A percentile compares a stretch with the other conserved stretches of the same genome.
These are phyloP conservation scores for Enteromius trimaculatus DNA, from an alignment of 2,797 vertebrate genomes.

Conservation along the genomic window DNA sequence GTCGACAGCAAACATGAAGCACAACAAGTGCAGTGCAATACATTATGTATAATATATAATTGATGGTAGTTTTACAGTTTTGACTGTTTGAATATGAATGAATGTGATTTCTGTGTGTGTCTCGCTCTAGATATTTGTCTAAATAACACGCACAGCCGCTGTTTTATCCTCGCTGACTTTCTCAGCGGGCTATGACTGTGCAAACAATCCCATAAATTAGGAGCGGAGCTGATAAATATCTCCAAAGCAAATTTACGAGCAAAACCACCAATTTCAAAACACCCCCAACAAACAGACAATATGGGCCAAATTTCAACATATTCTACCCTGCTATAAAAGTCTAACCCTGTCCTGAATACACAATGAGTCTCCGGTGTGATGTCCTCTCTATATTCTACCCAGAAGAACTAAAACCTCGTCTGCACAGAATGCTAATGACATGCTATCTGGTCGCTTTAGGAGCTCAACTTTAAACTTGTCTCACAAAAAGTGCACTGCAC, in stretches of 20 bases:
- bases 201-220: conserved; percentile 54
- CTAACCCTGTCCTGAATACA: conserved; percentile 54
- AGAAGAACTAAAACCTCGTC: neutral
- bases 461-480: neutral
- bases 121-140: conserved; percentile 40
- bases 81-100: conserved; percentile 23
- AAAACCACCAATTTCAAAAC: conserved; percentile 35
- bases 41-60: conserved; percentile 26
- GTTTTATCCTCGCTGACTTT: conserved; percentile 35
- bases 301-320: conserved; percentile 42
- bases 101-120: neutral
- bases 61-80: conserved; percentile 11
- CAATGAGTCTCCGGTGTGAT: conserved; percentile 27
- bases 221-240: conserved; percentile 48
- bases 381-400: conserved; percentile 31
- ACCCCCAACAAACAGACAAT: conserved; percentile 50
- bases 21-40: conserved; percentile 5
- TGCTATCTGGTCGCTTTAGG: neutral
- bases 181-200: conserved; percentile 31
- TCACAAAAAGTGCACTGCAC: neutral
- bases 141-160: conserved; percentile 37
- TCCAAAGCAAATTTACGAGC: conserved; percentile 43
- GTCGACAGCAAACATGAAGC: neutral
- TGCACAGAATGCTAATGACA: neutral
- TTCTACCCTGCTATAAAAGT: conserved; percentile 51